Conservation (phyloP, 2,797 vertebrate genomes). For the Morelia viridis region DNA sequence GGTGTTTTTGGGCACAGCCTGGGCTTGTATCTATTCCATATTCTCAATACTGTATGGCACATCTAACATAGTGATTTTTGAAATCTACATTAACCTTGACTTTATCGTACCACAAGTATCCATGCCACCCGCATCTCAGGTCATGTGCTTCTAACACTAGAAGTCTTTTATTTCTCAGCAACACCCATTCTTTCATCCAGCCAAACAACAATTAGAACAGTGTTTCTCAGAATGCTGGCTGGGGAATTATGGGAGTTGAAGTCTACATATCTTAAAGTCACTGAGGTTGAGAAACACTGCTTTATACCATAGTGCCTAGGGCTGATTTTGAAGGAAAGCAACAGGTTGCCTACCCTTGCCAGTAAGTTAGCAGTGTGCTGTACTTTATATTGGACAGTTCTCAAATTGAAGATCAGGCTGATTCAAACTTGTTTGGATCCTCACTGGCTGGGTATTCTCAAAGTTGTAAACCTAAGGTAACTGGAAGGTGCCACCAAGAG, state of each 20-base stretch:
- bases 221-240: not conserved
- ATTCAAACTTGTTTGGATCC: not conserved
- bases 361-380: not conserved
- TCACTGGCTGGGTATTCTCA: not conserved
- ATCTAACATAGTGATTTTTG: too few species aligned
- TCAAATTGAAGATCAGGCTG: not conserved
- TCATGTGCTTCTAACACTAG: not conserved
- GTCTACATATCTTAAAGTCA: not conserved
- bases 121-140: not conserved
- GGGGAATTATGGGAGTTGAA: too few species aligned
- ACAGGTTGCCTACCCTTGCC: not conserved
- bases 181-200: not conserved
- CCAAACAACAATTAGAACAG: not conserved
- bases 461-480: not conserved
- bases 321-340: not conserved
- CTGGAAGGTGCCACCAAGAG: too few species aligned
- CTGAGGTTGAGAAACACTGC: not conserved
- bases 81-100: not conserved
- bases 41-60: not conserved
- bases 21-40: not conserved
- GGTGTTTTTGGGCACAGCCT: not conserved
- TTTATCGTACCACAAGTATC: not conserved
- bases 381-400: not conserved
- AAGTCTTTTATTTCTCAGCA: not conserved
- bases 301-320: not conserved